Evolutionary conservation across 2,797 vertebrate genomes (phyloP), one percentile per base, ranked within the genome.

Genomic region (Erithacus rubecula): DNA sequence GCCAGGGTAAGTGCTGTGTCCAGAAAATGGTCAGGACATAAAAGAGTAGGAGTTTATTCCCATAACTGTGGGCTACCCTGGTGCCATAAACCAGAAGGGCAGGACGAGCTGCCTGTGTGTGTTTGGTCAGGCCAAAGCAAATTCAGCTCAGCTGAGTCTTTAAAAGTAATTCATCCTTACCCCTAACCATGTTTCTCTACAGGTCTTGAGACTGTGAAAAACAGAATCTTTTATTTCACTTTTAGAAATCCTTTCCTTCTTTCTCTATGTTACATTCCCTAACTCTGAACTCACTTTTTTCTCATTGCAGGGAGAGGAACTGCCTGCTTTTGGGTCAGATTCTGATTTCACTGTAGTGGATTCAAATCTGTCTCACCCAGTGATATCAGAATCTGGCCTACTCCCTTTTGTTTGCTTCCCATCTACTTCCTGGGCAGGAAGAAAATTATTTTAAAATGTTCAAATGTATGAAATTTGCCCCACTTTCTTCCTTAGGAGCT

Each of bases 381-480:
- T 3, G 16, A 43, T 6, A 59, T 7, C 68, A 89, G 56, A 92
- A 68, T 37, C 27, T 60, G 52, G 63, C 75, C 69, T 80, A 72
- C 71, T 79, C 69, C 56, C 16, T 94, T 87, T 81, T 0, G 1
- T 68, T 80, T 60, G 14, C 62, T 78, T 72, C 83, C 47, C n/a
- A 34, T 72, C 46, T 71, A 56, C 60, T 90, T 94, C 51, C 47
- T 0, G 10, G 59, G 47, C 80, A 88, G 59, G 75, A 92, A 47
- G 59, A 81, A 80, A 90, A 93, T 53, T 2, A 56, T 92, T 92
- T 82, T 26, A 76, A 92, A 94, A 87, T 29, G 16, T 93, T 68
- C 67, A 60, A 90, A 84, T 51, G 75, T 87, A 90, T 85, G 87
- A 94, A 96, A 90, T 91, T 95, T 89, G 94, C 91, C 90, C 93